Evolutionary conservation across 37 sponge, comb jelly and placozoan genomes (phyloP), one percentile per base, ranked within the genome.

Genomic region (Crambe crambe): DNA sequence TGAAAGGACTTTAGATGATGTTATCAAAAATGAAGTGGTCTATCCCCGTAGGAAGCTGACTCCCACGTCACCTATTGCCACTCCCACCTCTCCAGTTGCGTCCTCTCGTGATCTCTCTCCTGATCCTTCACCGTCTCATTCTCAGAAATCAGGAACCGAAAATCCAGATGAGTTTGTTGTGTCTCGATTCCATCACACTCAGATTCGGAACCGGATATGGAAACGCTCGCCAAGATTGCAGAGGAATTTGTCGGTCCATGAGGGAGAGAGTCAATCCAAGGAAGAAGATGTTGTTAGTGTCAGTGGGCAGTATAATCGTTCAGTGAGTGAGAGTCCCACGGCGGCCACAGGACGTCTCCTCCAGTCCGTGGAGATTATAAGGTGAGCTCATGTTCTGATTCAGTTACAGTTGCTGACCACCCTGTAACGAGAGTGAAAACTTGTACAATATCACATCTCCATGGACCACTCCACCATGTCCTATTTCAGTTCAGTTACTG

Each of bases 151-250:
- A 2, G 66, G 31, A 34, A 31, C 66, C 30, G 66, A 65, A 3
- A 31, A 31, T 31, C 3, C 25, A 22, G 71, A 70, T 38, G 58
- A 68, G 8, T 69, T 69, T 69, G 32, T 79, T 0, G 25, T 26
- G 12, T 44, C 29, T 5, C 44, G 36, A 6, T 56, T 56, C 57
- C 80, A 51, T 31, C 70, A 37, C 80, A 77, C 65, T 1, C 77
- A 77, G 44, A 77, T 77, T 39, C 38, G 77, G 21, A 77, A 43
- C 15, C 20, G 62, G 6, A 77, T 40, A 15, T 40, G 42, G 77
- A 77, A 63, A n/a, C 37, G 4, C 9, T 69, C 68, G 2, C 80
- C 80, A 20, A 67, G 68, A 47, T 15, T 47, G 10, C 51, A 47
- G 51, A 6, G 51, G 6, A 47, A 47, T 47, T 6, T 12, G 6